Conservation (phyloP, 2,888 invertebrate species). For the Micropterix aruncella region DNA sequence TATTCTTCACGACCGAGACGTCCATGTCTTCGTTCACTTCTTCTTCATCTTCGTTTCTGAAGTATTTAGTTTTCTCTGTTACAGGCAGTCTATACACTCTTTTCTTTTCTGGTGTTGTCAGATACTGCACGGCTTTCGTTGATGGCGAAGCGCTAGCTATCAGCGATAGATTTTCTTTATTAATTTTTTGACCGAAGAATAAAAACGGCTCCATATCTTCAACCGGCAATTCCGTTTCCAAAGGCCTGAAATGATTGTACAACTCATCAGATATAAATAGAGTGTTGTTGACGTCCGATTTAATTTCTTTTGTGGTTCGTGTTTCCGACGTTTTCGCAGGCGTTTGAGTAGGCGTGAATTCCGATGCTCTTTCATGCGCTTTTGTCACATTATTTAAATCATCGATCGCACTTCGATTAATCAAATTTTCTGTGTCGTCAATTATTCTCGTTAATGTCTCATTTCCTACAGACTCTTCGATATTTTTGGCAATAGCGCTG, state of each 20-base stretch:
- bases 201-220: slow-evolving; percentile 57
- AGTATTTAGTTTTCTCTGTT: slow-evolving; percentile 33
- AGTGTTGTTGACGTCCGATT: slow-evolving; percentile 35
- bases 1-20: slow-evolving; percentile 41
- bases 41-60: slow-evolving; percentile 35
- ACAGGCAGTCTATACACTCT: slow-evolving; percentile 32
- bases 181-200: slow-evolving; percentile 53
- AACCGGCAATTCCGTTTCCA: slow-evolving; percentile 44
- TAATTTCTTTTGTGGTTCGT: slow-evolving; percentile 20
- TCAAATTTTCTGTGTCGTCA: slow-evolving; percentile 17
- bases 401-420: slow-evolving; percentile 8
- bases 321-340: slow-evolving; percentile 23
- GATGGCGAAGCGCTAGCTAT: slow-evolving; percentile 34
- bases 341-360: neutral
- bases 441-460: slow-evolving; percentile 9
- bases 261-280: slow-evolving; percentile 45
- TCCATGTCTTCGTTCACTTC: slow-evolving; percentile 44
- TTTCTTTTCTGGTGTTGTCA: slow-evolving; percentile 27
- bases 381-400: neutral
- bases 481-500: slow-evolving; percentile 12
- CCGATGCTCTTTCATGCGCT: neutral
- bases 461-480: slow-evolving; percentile 15
- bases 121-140: slow-evolving; percentile 33
- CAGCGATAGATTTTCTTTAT: slow-evolving; percentile 28
- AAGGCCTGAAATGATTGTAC: slow-evolving; percentile 48